Percentiles rank a stretch among this genome's conserved stretches.
Evolutionary conservation across 2,888 invertebrate species (phyloP).

Genomic region (Synergus umbraculus): DNA sequence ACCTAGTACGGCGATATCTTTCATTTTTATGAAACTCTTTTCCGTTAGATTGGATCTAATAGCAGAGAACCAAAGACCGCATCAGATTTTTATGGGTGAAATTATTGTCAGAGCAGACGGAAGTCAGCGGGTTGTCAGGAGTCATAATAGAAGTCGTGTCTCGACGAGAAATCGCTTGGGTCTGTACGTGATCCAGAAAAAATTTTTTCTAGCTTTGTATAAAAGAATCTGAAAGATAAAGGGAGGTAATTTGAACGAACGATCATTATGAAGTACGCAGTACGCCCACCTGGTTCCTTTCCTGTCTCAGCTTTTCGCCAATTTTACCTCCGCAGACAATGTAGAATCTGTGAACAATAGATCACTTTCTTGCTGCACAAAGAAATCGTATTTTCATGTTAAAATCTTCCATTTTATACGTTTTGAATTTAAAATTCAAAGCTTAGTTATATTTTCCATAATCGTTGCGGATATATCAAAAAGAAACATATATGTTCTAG

Average conservation of each 20-base stretch:
- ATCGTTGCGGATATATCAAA: too few species aligned
- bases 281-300: neutral
- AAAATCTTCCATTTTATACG: neutral
- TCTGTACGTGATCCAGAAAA: conserved; percentile 26
- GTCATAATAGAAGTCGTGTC: conserved; percentile 25
- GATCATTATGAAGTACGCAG: neutral
- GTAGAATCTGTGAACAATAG: neutral
- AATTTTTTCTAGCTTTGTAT: neutral
- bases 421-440: too few species aligned
- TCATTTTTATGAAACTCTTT: neutral
- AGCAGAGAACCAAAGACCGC: conserved; percentile 2
- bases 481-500: too few species aligned
- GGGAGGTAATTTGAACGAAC: neutral
- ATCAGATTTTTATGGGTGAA: neutral
- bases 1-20: neutral
- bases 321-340: neutral
- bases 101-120: conserved; percentile 13
- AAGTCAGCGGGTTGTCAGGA: conserved; percentile 19
- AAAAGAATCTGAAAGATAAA: conserved; percentile 28
- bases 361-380: neutral
- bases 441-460: too few species aligned
- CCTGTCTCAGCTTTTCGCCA: neutral
- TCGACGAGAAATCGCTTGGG: conserved; percentile 28
- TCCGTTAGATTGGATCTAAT: neutral
- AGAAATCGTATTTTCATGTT: neutral